Evolutionary conservation across 2,113 vertebrate species (phyloP), one percentile per base, ranked within the genome.

Genomic region (Chamaea fasciata): DNA sequence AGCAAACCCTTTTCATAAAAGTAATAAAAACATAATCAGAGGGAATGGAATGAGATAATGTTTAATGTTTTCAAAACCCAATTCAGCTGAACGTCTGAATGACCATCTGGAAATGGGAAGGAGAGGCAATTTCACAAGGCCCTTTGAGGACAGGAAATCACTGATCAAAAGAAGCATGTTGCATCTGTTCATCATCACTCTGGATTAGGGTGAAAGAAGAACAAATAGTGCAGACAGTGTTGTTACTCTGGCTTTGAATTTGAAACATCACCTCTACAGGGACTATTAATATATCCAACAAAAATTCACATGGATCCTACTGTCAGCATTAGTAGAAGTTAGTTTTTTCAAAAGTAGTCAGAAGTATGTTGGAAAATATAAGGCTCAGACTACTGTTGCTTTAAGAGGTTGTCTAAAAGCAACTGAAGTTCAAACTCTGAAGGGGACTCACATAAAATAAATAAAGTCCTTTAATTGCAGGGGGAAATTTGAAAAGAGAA

Each of bases 81-180:
- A 95, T 83, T 94, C 53, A 74, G 60, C 78, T 74, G 57, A 92
- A 85, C 28, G 22, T 80, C 64, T 85, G 63, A 80, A 74, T 28
- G 31, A 77, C 60, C 85, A 93, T 88, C 90, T 94, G 90, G 90
- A 96, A 91, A 91, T 60, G 27, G 35, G 46, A 87, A 80, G 75
- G 41, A 80, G 49, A 87, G 46, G 37, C 73, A 83, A 70, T 89
- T 95, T 82, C 55, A 74, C 13, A 35, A 80, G 70, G 82, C 80
- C 27, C 30, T 91, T 26, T 70, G 59, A 87, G 88, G 88, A 94
- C 87, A 88, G 92, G 82, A 95, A 89, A 53, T 80, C 37, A 55
- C 56, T 33, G 55, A 52, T 81, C 82, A 67, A 56, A 90, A 85
- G 75, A 68, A 77, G 26, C 24, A 26, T 63, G 7, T 37, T 80